Percentiles rank a stretch among this genome's conserved stretches.
These are phyloP conservation scores for Okapia johnstoni DNA, from an alignment of 2,113 vertebrate species.

Conservation along the genomic window DNA sequence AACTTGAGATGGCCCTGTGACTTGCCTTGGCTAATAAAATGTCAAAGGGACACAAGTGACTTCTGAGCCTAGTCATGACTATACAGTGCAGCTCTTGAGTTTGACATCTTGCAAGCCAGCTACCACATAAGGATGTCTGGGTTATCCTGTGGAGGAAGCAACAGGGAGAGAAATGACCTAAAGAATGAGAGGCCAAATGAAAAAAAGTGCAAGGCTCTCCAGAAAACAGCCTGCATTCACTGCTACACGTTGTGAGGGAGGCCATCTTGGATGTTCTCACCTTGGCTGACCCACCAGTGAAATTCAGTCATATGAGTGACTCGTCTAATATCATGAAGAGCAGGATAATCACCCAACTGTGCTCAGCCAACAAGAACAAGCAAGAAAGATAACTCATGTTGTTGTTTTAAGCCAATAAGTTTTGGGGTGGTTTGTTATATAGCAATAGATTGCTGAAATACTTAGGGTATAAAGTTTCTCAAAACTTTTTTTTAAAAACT, in stretches of 20 bases:
- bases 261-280: not conserved
- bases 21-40: not conserved
- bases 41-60: not conserved
- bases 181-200: not conserved
- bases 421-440: not conserved
- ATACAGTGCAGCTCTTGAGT: not conserved
- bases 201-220: not conserved
- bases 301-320: not conserved
- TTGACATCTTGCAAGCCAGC: not conserved
- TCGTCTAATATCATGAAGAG: not conserved
- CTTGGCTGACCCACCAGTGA: not conserved
- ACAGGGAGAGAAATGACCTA: not conserved
- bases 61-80: not conserved
- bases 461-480: not conserved
- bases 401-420: not conserved
- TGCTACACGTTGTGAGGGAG: not conserved
- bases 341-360: not conserved
- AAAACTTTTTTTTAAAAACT: not conserved
- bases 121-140: not conserved
- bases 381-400: not conserved
- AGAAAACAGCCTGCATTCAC: not conserved
- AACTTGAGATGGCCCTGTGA: not conserved
- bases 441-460: not conserved
- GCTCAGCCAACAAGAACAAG: not conserved
- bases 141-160: not conserved